phyloP scores from a whole-genome alignment of 2,888 invertebrate species.

The Osmoderma eremita region DNA sequence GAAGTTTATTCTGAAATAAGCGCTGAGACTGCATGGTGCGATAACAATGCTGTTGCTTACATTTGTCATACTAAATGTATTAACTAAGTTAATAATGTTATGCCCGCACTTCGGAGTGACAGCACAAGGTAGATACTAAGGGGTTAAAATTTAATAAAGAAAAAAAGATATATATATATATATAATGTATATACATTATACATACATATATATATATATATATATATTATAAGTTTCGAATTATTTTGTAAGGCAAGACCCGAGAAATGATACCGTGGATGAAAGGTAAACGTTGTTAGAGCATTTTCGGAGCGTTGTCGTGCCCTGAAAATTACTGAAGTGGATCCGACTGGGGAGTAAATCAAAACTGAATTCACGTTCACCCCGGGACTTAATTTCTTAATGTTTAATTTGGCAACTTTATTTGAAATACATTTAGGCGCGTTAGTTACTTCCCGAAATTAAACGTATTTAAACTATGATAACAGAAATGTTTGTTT shows the following conservation, averaged over 20 bases:
- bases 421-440: constrained; percentile 10
- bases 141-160: too few species aligned
- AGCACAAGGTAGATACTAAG: too few species aligned
- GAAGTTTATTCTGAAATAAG: constrained; percentile 54
- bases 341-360: background rate
- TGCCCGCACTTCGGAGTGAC: background rate
- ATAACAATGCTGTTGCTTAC: constrained; percentile 47
- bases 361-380: constrained; percentile 4
- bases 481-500: background rate
- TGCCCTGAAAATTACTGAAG: background rate
- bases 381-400: constrained; percentile 9
- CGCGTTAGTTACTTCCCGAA: constrained; percentile 1
- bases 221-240: too few species aligned
- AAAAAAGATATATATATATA: too few species aligned
- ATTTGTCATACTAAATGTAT: constrained; percentile 31
- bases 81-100: constrained; percentile 35
- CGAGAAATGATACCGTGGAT: background rate
- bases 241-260: too few species aligned
- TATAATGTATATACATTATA: too few species aligned
- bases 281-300: background rate
- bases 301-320: background rate
- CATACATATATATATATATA: too few species aligned
- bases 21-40: constrained; percentile 42
- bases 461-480: background rate
- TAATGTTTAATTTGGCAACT: constrained; percentile 20